Evolutionary conservation across 1,140 invertebrate species (phyloP).

Genomic region (Homalodisca vitripennis): DNA sequence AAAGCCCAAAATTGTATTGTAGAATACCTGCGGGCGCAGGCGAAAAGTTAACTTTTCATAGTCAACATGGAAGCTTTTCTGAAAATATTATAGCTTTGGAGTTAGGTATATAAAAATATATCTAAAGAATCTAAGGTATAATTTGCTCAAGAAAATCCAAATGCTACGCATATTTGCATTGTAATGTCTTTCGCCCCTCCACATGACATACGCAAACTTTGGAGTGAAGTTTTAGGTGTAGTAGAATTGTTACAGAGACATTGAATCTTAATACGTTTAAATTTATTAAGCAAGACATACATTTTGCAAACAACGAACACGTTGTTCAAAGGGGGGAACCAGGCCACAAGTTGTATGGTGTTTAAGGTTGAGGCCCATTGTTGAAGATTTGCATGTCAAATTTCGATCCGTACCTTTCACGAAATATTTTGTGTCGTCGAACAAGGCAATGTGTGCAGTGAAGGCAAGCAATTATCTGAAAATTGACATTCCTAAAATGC

Average conservation of each 20-base stretch:
- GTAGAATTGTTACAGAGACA: constrained; percentile 14
- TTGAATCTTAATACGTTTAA: constrained; percentile 26
- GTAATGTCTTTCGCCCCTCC: background rate
- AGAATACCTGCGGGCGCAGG: no score
- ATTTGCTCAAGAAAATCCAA: no score
- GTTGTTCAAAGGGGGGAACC: constrained; percentile 3
- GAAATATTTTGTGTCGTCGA: constrained; percentile 44
- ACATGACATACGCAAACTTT: constrained; percentile 40
- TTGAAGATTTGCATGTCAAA: constrained; percentile 41
- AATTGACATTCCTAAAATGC: constrained; percentile 34
- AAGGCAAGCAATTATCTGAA: constrained; percentile 34
- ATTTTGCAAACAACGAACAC: constrained; percentile 39
- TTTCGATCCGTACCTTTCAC: constrained; percentile 37
- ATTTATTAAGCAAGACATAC: constrained; percentile 26
- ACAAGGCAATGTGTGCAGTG: constrained; percentile 44
- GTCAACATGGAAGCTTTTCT: no score
- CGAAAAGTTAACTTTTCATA: no score
- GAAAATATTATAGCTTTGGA: no score
- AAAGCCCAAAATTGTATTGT: no score
- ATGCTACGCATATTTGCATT: background rate
- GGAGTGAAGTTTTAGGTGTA: constrained; percentile 43
- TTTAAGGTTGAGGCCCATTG: constrained; percentile 29
- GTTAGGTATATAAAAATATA: no score
- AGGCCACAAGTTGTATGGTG: constrained; percentile 28
- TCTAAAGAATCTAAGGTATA: no score